Evolutionary conservation across 1,140 invertebrate genomes (phyloP).

Genomic region (Lordiphosa mommai): DNA sequence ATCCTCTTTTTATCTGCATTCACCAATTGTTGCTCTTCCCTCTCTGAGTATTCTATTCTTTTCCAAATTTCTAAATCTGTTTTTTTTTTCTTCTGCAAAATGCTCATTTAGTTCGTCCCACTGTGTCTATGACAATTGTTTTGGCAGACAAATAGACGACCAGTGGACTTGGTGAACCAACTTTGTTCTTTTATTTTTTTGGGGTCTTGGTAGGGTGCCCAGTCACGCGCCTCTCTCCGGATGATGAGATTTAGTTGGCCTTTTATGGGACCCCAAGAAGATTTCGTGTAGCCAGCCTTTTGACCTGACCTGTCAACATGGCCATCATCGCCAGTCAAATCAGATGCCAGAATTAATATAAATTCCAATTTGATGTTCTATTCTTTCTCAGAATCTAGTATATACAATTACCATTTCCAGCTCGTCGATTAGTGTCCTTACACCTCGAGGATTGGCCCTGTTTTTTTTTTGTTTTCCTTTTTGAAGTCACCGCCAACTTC

Average conservation of each 20-base stretch:
- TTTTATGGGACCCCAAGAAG: slow-evolving; percentile 7
- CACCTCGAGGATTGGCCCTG: no score
- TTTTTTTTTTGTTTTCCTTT: neutral
- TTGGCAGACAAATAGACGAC: slow-evolving; percentile 50
- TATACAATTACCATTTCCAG: no score
- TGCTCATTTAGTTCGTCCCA: neutral
- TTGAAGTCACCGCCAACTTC: neutral
- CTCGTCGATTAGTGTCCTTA: no score
- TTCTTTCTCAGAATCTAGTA: neutral
- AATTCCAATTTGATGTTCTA: no score
- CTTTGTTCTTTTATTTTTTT: slow-evolving; percentile 13
- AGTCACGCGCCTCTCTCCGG: slow-evolving; percentile 32
- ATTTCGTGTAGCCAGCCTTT: slow-evolving; percentile 13
- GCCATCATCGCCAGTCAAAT: slow-evolving; percentile 10
- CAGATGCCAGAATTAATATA: neutral
- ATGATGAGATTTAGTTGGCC: slow-evolving; percentile 19
- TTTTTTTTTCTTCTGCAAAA: no score
- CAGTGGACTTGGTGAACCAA: slow-evolving; percentile 26
- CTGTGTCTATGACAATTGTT: slow-evolving; percentile 31
- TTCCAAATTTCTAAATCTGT: no score
- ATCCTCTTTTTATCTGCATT: no score
- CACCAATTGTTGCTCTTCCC: no score
- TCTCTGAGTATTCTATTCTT: no score
- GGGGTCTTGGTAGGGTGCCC: slow-evolving; percentile 33
- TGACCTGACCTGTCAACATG: slow-evolving; percentile 48